Percentiles rank a stretch among this genome's conserved stretches.
These are phyloP conservation scores for Lindbergichthys nudifrons DNA, from an alignment of 2,797 vertebrate genomes.

Conservation along the genomic window DNA sequence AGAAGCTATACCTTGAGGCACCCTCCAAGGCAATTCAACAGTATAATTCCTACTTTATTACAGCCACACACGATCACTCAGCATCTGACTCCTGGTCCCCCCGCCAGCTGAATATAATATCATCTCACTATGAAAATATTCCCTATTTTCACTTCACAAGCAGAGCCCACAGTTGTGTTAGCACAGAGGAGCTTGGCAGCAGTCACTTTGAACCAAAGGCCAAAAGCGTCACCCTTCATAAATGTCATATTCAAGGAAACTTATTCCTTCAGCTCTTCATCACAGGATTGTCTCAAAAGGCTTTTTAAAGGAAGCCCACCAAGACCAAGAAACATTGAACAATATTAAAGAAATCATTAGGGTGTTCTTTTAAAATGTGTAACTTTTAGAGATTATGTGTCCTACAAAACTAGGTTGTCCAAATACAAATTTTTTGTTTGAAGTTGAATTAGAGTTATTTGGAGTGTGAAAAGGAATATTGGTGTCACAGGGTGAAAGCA, in stretches of 20 bases:
- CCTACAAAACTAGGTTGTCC: not conserved
- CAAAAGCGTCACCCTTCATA: constrained; percentile 25
- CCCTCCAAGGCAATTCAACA: constrained; percentile 52
- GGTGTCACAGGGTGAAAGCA: not conserved
- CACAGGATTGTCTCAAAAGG: constrained; percentile 1
- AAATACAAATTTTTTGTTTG: too few species aligned
- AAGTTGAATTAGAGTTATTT: not conserved
- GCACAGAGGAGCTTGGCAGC: not conserved
- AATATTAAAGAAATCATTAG: not conserved
- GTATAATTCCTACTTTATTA: constrained; percentile 59
- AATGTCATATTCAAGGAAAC: constrained; percentile 40
- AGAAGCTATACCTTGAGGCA: constrained; percentile 49
- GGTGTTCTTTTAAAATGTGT: too few species aligned
- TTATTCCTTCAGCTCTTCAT: constrained; percentile 27
- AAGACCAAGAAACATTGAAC: not conserved
- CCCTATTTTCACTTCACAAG: constrained; percentile 1
- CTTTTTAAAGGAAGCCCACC: not conserved
- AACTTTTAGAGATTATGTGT: too few species aligned
- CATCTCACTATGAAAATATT: constrained; percentile 13
- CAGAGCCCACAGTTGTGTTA: constrained; percentile 8
- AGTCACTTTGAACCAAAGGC: constrained; percentile 22
- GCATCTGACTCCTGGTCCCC: constrained; percentile 33
- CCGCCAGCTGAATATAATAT: constrained; percentile 33
- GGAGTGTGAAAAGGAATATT: not conserved
- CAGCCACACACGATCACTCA: constrained; percentile 35